A percentile compares a stretch with the other conserved stretches of the same genome.
phyloP scores from a whole-genome alignment of 2,797 vertebrate genomes.

The Oryzias sinensis region DNA sequence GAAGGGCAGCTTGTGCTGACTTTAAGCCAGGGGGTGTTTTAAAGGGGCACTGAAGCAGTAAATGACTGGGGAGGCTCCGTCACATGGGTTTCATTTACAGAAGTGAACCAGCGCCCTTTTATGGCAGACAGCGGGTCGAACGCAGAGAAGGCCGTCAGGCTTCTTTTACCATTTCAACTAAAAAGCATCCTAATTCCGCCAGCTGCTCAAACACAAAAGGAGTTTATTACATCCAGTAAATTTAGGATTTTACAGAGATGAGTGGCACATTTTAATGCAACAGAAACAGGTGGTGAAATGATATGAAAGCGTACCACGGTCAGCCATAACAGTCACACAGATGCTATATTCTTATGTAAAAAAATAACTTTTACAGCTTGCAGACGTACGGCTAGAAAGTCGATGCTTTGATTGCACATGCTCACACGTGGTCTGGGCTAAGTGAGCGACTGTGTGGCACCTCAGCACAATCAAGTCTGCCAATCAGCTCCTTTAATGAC shows the following conservation, averaged over 20 bases:
- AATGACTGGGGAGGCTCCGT: slow-evolving; percentile 55
- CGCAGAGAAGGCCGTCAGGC: slow-evolving; percentile 28
- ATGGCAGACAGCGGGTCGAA: slow-evolving; percentile 27
- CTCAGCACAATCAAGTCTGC: slow-evolving; percentile 50
- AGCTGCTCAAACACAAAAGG: slow-evolving; percentile 56
- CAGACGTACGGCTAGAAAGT: slow-evolving; percentile 3
- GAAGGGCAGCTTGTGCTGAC: slow-evolving; percentile 11
- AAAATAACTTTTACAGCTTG: not conserved
- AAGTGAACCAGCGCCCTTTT: slow-evolving; percentile 31
- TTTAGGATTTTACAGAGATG: slow-evolving; percentile 40
- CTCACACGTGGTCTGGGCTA: slow-evolving; percentile 45
- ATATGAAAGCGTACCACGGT: slow-evolving; percentile 8
- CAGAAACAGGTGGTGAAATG: slow-evolving; percentile 55
- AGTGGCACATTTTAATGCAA: slow-evolving; percentile 10
- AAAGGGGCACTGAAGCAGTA: slow-evolving; percentile 64
- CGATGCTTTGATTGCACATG: slow-evolving; percentile 32
- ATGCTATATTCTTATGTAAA: not conserved
- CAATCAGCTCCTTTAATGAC: slow-evolving; percentile 62
- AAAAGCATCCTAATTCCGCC: slow-evolving; percentile 51
- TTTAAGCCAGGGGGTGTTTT: slow-evolving; percentile 43
- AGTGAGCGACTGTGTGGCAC: slow-evolving; percentile 69
- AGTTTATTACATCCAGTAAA: slow-evolving; percentile 46
- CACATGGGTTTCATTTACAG: slow-evolving; percentile 39
- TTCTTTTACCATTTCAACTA: slow-evolving; percentile 43
- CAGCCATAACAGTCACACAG: not conserved